Evolutionary conservation across 1,140 invertebrate species (phyloP), one percentile per base, ranked within the genome.

Genomic region (Hyposmocoma kahamanoa): DNA sequence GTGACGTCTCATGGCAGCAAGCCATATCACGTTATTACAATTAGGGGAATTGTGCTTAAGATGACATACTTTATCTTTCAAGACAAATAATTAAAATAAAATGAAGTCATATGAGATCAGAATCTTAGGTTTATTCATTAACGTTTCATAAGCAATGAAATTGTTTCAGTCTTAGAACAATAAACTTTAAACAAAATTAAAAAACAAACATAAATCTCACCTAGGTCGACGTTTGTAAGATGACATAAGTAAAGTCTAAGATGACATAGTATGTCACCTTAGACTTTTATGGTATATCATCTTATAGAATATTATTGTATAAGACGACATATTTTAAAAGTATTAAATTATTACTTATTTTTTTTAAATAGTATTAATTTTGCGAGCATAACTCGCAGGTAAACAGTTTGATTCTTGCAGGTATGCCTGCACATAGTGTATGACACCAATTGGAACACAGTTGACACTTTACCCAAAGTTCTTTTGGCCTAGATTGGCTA

Each of bases 401-500:
- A 9, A 38, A 38, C 3, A 10, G 34, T 17, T 38, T 38, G 13
- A 11, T 38, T 38, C 17, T 38, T 3, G 13, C 18, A 1, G 34
- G 34, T 17, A 38, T 2, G 18, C 19, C 34, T 2, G 34, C 34
- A 9, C 34, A 38, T 17, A 19, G 9, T 1, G 34, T 19, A 19
- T 38, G 34, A 17, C 13, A 15, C 34, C 34, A 38, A 17, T 9
- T 15, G 13, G 34, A 38, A 38, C 34, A 38, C 18, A 17, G 34
- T 15, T 17, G 18, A 19, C 24, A 44, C 42, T 28, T 3, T 19
- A 44, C 22, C 42, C 42, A 44, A 5, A 28, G 22, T 26, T 44
- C 22, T 41, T 21, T 28, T 26, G 42, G 42, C 24, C 11, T 44
- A 44, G 42, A 44, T 24, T 17, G 22, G 22, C 22, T 28, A 44